Conservation (phyloP, 2,797 vertebrate species). For the Holocentrus rufus region DNA sequence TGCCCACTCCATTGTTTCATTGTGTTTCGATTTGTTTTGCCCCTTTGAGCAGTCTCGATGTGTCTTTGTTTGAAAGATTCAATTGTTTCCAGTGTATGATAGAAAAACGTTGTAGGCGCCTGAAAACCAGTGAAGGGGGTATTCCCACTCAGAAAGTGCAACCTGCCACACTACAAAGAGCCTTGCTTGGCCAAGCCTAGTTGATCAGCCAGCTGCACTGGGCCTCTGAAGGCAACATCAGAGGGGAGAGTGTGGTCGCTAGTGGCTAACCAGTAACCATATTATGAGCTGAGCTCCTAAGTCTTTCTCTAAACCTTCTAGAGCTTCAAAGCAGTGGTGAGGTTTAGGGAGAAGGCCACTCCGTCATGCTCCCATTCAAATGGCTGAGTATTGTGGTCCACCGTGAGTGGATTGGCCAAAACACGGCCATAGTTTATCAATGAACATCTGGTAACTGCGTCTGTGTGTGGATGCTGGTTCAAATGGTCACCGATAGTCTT, state of each 20-base stretch:
- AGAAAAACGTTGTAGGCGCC: conserved; percentile 31
- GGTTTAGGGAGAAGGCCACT: conserved; percentile 78
- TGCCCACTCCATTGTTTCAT: no score
- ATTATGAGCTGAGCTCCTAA: conserved; percentile 82
- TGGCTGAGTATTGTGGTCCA: conserved; percentile 72
- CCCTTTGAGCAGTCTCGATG: background rate
- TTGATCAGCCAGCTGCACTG: conserved; percentile 80
- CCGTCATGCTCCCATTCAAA: conserved; percentile 78
- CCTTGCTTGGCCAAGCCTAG: conserved; percentile 63
- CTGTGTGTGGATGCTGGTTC: conserved; percentile 62
- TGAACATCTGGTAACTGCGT: conserved; percentile 71
- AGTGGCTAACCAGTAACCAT: conserved; percentile 84
- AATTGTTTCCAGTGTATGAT: conserved; percentile 31
- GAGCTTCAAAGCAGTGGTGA: conserved; percentile 79
- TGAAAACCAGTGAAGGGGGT: background rate
- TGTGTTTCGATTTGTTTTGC: background rate
- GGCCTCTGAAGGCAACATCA: conserved; percentile 85
- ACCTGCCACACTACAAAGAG: conserved; percentile 82
- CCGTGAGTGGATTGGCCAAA: conserved; percentile 63
- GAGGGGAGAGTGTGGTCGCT: conserved; percentile 81
- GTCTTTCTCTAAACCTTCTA: conserved; percentile 79
- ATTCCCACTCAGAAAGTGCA: conserved; percentile 46
- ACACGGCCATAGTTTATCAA: conserved; percentile 76
- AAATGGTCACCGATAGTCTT: conserved; percentile 64
- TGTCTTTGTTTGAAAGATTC: background rate